A percentile compares a stretch with the other conserved stretches of the same genome.
Evolutionary conservation across 2,888 invertebrate species (phyloP).

Genomic region (Scelioninae gen. 2): DNA sequence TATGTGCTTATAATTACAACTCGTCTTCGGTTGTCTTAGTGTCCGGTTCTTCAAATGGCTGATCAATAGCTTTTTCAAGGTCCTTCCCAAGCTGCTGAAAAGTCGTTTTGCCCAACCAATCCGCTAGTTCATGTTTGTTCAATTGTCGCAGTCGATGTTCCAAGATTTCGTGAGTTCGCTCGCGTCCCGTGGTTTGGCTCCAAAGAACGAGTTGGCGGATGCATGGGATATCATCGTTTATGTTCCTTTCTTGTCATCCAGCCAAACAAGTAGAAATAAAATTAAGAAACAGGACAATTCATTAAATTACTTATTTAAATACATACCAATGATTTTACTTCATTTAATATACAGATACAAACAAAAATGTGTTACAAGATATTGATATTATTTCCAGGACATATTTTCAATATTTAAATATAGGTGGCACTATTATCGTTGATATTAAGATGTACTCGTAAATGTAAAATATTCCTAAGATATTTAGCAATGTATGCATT

Average conservation of each 20-base stretch:
- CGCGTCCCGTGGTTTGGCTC: conserved; percentile 78
- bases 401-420: no score
- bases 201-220: conserved; percentile 78
- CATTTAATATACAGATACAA: no score
- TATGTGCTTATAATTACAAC: conserved; percentile 43
- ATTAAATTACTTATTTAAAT: no score
- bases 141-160: conserved; percentile 79
- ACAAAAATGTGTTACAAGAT: no score
- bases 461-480: no score
- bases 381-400: no score
- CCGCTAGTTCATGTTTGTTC: conserved; percentile 78
- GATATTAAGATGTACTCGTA: no score
- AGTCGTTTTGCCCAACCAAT: conserved; percentile 79
- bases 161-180: conserved; percentile 78
- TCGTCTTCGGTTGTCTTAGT: conserved; percentile 62
- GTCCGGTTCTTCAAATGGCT: conserved; percentile 64
- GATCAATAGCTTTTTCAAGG: conserved; percentile 71
- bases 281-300: no score
- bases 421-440: no score
- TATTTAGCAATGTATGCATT: no score
- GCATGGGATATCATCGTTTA: conserved; percentile 78
- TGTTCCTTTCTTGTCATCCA: conserved; percentile 70
- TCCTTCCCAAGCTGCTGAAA: conserved; percentile 78
- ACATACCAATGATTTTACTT: no score
- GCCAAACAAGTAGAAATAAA: conserved; percentile 10